Evolutionary conservation across 64 coral and sea anemone species (phyloP).

Genomic region (Dendrophyllia cribrosa): DNA sequence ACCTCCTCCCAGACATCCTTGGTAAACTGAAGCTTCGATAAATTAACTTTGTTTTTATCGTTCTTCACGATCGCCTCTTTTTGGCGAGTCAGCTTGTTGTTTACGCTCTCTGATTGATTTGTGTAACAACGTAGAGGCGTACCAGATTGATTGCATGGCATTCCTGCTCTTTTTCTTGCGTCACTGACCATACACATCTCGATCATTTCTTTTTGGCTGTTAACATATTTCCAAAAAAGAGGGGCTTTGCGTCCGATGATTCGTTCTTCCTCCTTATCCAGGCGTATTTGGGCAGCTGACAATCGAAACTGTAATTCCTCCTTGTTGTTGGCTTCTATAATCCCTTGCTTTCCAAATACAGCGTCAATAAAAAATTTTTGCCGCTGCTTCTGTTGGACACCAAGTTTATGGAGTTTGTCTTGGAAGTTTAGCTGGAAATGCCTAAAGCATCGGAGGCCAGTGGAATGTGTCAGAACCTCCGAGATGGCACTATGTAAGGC

Average conservation of each 20-base stretch:
- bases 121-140: slow-evolving; percentile 42
- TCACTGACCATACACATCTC: slow-evolving; percentile 32
- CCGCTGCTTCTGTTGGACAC: slow-evolving; percentile 4
- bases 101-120: slow-evolving; percentile 57
- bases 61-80: slow-evolving; percentile 34
- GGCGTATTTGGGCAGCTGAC: slow-evolving; percentile 38
- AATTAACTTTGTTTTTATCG: slow-evolving; percentile 43
- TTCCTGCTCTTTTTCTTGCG: slow-evolving; percentile 21
- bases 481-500: slow-evolving; percentile 17
- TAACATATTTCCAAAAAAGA: slow-evolving; percentile 47
- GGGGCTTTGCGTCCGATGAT: slow-evolving; percentile 29
- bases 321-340: too few relatives aligned
- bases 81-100: slow-evolving; percentile 38
- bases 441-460: slow-evolving; percentile 35
- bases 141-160: slow-evolving; percentile 22
- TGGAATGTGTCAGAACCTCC: slow-evolving; percentile 32
- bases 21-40: slow-evolving; percentile 39
- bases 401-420: slow-evolving; percentile 13
- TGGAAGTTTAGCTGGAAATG: slow-evolving; percentile 52
- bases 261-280: slow-evolving; percentile 52
- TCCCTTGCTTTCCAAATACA: slow-evolving; percentile 59
- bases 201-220: slow-evolving; percentile 39
- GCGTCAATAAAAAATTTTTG: slow-evolving; percentile 34
- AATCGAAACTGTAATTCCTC: too few relatives aligned
- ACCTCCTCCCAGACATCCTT: too few relatives aligned